phyloP scores from a whole-genome alignment of 2,888 invertebrate species.

The Pandemis heparana region DNA sequence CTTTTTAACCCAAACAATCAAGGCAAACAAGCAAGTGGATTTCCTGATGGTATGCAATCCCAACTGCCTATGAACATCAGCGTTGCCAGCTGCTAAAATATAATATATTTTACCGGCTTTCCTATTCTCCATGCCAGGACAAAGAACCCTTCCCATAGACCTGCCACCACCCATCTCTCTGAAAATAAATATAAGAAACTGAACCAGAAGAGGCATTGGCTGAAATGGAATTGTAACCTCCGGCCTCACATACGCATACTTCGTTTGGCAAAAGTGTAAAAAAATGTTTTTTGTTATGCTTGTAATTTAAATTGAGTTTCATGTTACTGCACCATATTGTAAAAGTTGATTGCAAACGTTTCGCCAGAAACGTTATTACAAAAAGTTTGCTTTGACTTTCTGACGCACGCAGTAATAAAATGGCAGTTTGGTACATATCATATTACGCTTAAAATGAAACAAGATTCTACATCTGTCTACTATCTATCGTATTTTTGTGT shows the following conservation, averaged over 20 bases:
- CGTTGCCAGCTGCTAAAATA: too few relatives aligned
- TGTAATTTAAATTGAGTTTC: constrained; percentile 25
- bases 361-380: background rate
- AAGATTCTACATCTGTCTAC: background rate
- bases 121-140: too few relatives aligned
- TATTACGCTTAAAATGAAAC: background rate
- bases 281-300: constrained; percentile 6
- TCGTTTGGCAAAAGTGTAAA: background rate
- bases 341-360: constrained; percentile 8
- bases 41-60: too few relatives aligned
- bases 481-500: background rate
- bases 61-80: too few relatives aligned
- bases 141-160: too few relatives aligned
- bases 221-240: background rate
- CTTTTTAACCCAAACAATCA: too few relatives aligned
- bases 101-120: too few relatives aligned
- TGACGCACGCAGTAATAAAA: background rate
- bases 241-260: background rate
- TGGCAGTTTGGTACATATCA: background rate
- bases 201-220: background rate
- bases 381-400: background rate
- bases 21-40: too few relatives aligned
- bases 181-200: too few relatives aligned
- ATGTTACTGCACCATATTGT: background rate
- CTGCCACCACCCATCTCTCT: too few relatives aligned